Base-by-base conservation (phyloP, 2,113 vertebrate genomes). In the Laticauda laticaudata region DNA sequence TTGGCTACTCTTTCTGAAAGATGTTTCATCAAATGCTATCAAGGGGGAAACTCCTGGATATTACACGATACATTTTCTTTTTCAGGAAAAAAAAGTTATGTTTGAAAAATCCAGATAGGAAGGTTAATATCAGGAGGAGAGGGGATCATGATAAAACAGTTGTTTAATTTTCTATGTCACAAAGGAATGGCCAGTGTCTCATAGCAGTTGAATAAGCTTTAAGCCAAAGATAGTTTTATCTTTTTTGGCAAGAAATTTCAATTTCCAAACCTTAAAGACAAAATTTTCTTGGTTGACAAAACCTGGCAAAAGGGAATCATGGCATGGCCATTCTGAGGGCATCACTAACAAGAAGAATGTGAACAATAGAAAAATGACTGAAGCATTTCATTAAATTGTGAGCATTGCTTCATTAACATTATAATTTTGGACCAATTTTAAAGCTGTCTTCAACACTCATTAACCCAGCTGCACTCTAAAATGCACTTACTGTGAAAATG, bases 1-100 rank as follows among this genome's bases (percentile, higher is more conserved):
- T 94, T 90, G 92, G 4, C 45, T 39, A 89, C 23, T 90, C 7
- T 95, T 64, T 93, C 93, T 96, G 95, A 96, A 97, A 96, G 75
- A 87, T 92, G 64, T 56, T 94, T 24, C 69, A 95, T 94, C 95
- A 96, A 29, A 89, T 96, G 93, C 86, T 96, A 89, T 96, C 90
- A 95, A 39, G 55, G 69, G 55, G 9, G 59, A 95, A 29, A 95
- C 57, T 61, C 0, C 91, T 86, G 39, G 85, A 2, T 48, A 93
- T 69, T 9, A 91, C 0, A 3, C 53, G 29, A 14, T 85, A 89
- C 91, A 81, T 87, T 0, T 3, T 5, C 89, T 93, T 92, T 86
- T 69, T 81, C 75, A 93, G 45, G 56, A 59, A 96, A 93, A 12
- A 12, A 4, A 23, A n/a, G 10, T 12, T 64, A 26, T 92, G 90